Evolutionary conservation across 2,797 vertebrate genomes (phyloP).

Genomic region (Sciaenops ocellatus): DNA sequence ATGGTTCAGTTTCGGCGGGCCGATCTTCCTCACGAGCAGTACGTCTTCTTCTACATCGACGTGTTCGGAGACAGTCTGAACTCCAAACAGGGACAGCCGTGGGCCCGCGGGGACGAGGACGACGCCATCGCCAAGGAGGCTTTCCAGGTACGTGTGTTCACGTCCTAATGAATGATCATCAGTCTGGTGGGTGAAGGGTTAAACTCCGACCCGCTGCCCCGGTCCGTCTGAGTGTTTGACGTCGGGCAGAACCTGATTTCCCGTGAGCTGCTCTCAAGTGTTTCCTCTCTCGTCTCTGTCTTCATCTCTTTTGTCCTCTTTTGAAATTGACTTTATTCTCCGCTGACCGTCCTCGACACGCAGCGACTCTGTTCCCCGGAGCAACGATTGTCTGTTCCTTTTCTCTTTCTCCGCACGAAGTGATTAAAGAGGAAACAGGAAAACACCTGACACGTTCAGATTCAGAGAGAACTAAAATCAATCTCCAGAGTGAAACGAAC

Average conservation of each 20-base stretch:
- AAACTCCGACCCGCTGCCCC: neutral
- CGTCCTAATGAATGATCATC: too few species aligned
- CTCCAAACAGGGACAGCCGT: constrained; percentile 81
- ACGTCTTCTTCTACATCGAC: constrained; percentile 94
- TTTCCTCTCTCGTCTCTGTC: constrained; percentile 4
- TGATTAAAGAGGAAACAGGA: too few species aligned
- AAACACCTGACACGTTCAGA: neutral
- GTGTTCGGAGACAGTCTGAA: constrained; percentile 89
- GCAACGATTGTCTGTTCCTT: neutral
- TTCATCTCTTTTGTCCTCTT: neutral
- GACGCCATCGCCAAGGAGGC: constrained; percentile 87
- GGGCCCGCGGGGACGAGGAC: constrained; percentile 87
- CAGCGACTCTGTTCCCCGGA: neutral
- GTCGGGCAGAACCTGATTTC: constrained; percentile 13
- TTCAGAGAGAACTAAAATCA: neutral
- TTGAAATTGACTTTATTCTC: constrained; percentile 18
- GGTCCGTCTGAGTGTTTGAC: neutral
- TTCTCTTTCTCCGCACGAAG: neutral
- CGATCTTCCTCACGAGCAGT: constrained; percentile 87
- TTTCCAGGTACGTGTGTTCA: constrained; percentile 82
- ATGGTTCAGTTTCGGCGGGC: constrained; percentile 88
- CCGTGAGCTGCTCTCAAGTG: constrained; percentile 10
- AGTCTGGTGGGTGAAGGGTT: neutral
- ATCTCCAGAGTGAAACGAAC: too few species aligned
- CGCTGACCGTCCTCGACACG: neutral